Evolutionary conservation across 2,113 vertebrate species (phyloP).

Genomic region (Dromas ardeola): DNA sequence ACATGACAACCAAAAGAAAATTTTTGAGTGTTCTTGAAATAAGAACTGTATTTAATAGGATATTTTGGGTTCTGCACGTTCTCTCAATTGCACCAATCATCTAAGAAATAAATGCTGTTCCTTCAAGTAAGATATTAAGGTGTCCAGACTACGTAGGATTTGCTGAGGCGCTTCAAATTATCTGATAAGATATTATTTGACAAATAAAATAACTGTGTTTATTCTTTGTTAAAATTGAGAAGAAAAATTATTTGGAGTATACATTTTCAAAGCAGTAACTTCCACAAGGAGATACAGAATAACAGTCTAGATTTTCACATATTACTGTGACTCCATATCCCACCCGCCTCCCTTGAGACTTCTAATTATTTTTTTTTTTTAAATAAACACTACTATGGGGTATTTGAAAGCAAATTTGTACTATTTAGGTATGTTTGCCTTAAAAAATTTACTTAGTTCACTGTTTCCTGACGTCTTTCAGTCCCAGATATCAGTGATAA

Average conservation of each 20-base stretch:
- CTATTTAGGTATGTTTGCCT: neutral
- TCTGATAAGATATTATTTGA: neutral
- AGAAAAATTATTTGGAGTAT: neutral
- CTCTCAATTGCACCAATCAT: neutral
- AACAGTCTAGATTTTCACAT: neutral
- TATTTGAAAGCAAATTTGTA: neutral
- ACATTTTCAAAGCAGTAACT: neutral
- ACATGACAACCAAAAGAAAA: neutral
- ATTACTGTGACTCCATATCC: neutral
- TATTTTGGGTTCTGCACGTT: neutral
- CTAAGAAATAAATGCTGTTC: neutral
- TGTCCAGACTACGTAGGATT: neutral
- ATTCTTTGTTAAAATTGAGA: neutral
- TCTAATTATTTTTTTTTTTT: neutral
- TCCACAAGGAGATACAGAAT: neutral
- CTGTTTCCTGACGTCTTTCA: neutral
- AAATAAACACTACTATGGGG: rapidly evolving
- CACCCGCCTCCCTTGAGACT: neutral
- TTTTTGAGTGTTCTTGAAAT: neutral
- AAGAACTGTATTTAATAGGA: neutral
- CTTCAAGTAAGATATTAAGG: neutral
- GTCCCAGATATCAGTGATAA: neutral
- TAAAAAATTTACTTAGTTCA: neutral
- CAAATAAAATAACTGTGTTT: neutral
- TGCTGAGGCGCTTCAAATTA: neutral